Evolutionary conservation across 1,140 invertebrate species (phyloP).

Genomic region (Drosophila pseudoananassae): DNA sequence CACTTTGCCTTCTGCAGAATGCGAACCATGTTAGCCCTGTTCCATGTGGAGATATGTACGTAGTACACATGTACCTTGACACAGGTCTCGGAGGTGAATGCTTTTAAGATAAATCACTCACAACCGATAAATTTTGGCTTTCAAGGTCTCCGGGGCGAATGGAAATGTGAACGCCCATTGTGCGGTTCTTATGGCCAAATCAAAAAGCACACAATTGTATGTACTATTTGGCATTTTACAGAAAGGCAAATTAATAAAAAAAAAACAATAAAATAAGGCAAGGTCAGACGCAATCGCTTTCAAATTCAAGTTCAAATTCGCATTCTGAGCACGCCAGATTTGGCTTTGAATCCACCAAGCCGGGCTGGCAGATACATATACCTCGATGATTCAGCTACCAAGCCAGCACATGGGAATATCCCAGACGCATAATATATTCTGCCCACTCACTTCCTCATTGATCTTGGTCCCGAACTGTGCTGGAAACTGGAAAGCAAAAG

Average conservation of each 20-base stretch:
- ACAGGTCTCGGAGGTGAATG: conserved; percentile 36
- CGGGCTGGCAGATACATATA: background rate
- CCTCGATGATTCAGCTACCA: conserved; percentile 29
- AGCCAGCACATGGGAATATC: conserved; percentile 39
- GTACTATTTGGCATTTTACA: conserved; percentile 37
- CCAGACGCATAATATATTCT: conserved; percentile 23
- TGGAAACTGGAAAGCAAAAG: conserved; percentile 39
- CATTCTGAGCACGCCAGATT: conserved; percentile 44
- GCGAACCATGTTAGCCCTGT: background rate
- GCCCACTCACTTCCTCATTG: conserved; percentile 46
- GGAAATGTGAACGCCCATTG: conserved; percentile 45
- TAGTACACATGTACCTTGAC: background rate
- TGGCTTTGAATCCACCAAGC: too few relatives aligned
- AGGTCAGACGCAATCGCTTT: conserved; percentile 56
- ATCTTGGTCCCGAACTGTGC: conserved; percentile 15
- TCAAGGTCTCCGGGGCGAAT: conserved; percentile 55
- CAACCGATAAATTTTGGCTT: conserved; percentile 45
- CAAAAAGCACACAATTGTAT: conserved; percentile 30
- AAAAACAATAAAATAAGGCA: conserved; percentile 30
- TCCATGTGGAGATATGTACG: background rate
- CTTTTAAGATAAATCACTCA: conserved; percentile 52
- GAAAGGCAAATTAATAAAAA: conserved; percentile 45
- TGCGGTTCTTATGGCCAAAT: conserved; percentile 29
- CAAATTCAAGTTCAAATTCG: conserved; percentile 74
- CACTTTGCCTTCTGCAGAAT: conserved; percentile 37